phyloP scores from a whole-genome alignment of 2,888 invertebrate genomes.

The Diadromus collaris region DNA sequence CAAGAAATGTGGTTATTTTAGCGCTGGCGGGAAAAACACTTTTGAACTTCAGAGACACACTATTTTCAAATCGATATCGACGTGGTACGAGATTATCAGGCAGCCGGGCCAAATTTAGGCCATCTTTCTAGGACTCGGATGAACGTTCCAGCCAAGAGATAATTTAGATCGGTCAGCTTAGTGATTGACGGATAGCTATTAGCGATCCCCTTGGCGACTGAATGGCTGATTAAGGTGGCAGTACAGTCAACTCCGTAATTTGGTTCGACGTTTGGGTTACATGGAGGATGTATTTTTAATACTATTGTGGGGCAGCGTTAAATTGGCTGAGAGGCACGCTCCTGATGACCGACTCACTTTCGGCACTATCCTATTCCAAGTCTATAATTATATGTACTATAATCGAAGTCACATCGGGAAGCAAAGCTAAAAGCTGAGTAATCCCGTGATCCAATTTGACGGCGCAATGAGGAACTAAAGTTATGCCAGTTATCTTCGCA shows the following conservation, averaged over 20 bases:
- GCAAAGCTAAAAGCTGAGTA: neutral
- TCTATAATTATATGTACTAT: neutral
- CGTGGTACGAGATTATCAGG: neutral
- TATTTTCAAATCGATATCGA: neutral
- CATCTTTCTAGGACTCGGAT: neutral
- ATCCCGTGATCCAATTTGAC: neutral
- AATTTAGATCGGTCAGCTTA: neutral
- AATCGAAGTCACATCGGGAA: neutral
- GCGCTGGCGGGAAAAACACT: too few relatives aligned
- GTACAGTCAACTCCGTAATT: neutral
- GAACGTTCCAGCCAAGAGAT: neutral
- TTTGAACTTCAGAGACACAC: neutral
- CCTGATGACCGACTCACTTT: neutral
- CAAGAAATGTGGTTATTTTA: neutral
- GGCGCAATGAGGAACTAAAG: neutral
- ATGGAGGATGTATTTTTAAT: neutral
- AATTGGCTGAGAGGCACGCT: neutral
- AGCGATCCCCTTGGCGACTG: too few relatives aligned
- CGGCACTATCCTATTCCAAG: neutral
- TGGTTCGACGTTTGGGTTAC: neutral
- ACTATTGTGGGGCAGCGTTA: neutral
- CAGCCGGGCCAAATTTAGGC: neutral
- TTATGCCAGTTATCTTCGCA: too few relatives aligned
- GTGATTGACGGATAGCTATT: neutral
- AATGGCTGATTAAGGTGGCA: neutral